Conservation (phyloP, 2,888 invertebrate genomes). For the Hipparchia sbordonii region DNA sequence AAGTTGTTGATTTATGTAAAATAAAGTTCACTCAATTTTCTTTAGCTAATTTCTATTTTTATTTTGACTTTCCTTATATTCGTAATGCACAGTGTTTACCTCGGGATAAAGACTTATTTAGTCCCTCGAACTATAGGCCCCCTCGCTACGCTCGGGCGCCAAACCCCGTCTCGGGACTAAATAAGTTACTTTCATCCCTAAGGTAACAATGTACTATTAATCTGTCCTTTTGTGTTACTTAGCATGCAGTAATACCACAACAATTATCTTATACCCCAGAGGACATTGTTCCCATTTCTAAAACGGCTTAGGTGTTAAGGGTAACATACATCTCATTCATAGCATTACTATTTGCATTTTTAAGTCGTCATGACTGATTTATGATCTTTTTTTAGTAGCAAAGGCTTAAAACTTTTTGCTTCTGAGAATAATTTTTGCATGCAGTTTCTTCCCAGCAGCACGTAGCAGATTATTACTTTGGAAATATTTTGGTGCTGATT, state of each 20-base stretch:
- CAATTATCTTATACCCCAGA: not conserved
- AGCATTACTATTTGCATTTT: constrained; percentile 19
- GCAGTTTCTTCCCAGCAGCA: constrained; percentile 22
- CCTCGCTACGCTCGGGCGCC: no score
- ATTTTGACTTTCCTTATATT: no score
- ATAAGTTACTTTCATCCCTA: no score
- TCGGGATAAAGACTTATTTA: no score
- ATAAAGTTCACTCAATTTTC: no score
- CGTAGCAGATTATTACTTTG: constrained; percentile 15
- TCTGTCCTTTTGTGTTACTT: constrained; percentile 26
- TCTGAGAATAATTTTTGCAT: constrained; percentile 27
- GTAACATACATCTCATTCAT: constrained; percentile 15
- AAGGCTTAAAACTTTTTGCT: constrained; percentile 23
- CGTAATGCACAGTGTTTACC: no score
- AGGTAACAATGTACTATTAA: no score
- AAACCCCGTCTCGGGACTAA: no score
- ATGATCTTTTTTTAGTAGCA: constrained; percentile 25
- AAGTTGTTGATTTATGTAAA: no score
- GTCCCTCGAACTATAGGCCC: no score
- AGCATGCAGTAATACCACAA: constrained; percentile 28
- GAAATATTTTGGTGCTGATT: not conserved
- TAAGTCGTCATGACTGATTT: constrained; percentile 27
- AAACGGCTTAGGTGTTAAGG: constrained; percentile 18
- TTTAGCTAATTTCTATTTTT: no score
- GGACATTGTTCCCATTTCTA: constrained; percentile 6